Evolutionary conservation across 1,140 invertebrate species (phyloP), one percentile per base, ranked within the genome.

Genomic region (Leucophenga varia): DNA sequence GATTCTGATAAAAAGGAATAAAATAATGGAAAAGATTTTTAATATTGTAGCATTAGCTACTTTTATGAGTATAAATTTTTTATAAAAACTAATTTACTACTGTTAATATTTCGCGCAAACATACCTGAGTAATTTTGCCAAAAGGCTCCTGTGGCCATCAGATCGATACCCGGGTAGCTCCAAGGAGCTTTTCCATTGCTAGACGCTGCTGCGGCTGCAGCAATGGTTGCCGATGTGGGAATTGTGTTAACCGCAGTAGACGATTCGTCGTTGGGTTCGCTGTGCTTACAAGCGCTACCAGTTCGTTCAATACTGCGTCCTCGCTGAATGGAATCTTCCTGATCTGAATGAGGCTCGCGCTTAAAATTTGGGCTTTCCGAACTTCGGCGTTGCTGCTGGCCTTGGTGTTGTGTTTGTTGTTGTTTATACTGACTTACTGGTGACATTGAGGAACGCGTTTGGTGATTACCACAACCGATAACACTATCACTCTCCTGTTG

Each of bases 81-180:
- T n/a, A n/a, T n/a, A n/a, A n/a, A n/a, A 28, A 12, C 25, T 12
- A 28, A 6, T 28, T 28, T 12, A 7, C 12, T 28, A 6, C 25
- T 7, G 6, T 28, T 28, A 28, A 28, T 28, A 28, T 6, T 7
- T 6, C 25, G 34, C 5, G 2, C 16, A 3, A 44, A 76, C 81
- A 81, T 65, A 91, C 89, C 89, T 72, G 89, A 90, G 77, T 91
- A 90, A 74, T 90, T 91, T 75, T 90, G 88, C 89, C 89, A 91
- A 75, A 91, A 91, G 16, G 88, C 87, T 2, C 87, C 85, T 44
- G 84, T 86, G 57, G 82, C 85, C 77, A 88, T 86, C 59, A 88
- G 82, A 53, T 86, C 83, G 28, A 88, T 81, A 41, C 86, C 86
- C n/a, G 84, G 82, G 76, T 87, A 87, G 57, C 81, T 84, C 86